Evolutionary conservation across 2,797 vertebrate species (phyloP).

Genomic region (Poeciliopsis gracilis): DNA sequence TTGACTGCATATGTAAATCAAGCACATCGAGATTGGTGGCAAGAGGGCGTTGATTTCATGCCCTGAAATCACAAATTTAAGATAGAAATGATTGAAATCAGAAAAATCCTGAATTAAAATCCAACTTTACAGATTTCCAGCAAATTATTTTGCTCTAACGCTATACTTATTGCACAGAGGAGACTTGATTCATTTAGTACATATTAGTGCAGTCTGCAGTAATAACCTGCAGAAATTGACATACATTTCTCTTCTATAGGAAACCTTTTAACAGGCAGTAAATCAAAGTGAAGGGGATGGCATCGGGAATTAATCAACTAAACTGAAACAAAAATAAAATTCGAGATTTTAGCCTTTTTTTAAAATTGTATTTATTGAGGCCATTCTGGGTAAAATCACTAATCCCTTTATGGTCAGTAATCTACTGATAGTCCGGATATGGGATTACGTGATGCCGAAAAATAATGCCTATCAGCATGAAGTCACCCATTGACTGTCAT

Average conservation of each 20-base stretch:
- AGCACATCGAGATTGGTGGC: not conserved
- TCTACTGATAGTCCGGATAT: no score
- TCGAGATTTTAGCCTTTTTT: not conserved
- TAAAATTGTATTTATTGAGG: not conserved
- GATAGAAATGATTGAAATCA: not conserved
- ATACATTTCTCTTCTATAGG: not conserved
- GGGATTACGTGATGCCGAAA: not conserved
- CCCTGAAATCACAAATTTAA: not conserved
- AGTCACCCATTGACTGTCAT: not conserved
- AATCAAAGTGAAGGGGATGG: not conserved
- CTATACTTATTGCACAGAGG: not conserved
- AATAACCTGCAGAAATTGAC: not conserved
- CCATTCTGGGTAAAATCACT: not conserved
- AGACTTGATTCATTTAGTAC: not conserved
- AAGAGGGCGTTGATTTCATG: not conserved
- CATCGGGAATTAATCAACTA: not conserved
- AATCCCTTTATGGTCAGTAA: not conserved
- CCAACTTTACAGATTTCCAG: no score
- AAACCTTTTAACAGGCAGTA: not conserved
- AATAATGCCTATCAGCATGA: not conserved
- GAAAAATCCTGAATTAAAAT: not conserved
- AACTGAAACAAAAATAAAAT: not conserved
- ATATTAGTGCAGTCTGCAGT: not conserved
- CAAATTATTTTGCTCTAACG: not conserved
- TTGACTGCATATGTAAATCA: slow-evolving; percentile 63